These are phyloP conservation scores for Cirrhinus molitorella DNA, from an alignment of 2,797 vertebrate species.

Conservation along the genomic window DNA sequence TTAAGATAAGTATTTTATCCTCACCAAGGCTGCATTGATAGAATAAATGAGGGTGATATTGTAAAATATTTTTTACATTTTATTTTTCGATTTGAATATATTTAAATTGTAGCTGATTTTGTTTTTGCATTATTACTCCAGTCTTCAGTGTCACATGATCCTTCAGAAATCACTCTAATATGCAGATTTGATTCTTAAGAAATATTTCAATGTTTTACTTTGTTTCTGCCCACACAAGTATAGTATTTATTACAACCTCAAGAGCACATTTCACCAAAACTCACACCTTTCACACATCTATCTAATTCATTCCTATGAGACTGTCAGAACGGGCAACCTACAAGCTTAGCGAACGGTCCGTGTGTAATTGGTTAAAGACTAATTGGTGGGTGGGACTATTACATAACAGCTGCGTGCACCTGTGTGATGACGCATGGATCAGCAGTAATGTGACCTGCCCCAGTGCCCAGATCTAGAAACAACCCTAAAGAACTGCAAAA, in stretches of 20 bases:
- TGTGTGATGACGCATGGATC: background rate
- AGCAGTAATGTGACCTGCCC: slow-evolving; percentile 23
- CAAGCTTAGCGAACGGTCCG: background rate
- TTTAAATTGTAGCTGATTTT: background rate
- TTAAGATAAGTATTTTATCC: background rate
- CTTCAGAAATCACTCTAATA: background rate
- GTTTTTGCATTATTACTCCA: background rate
- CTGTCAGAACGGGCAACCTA: background rate
- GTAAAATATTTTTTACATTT: background rate
- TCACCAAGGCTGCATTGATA: background rate
- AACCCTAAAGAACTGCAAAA: background rate
- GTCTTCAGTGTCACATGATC: background rate
- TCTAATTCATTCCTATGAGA: background rate
- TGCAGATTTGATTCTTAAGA: background rate
- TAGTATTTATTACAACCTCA: background rate
- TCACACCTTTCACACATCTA: background rate
- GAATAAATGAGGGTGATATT: background rate
- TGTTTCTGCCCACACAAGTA: background rate
- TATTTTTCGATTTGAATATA: background rate
- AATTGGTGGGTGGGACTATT: slow-evolving; percentile 15
- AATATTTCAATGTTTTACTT: background rate
- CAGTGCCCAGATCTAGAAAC: slow-evolving; percentile 14
- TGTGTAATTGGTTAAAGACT: background rate
- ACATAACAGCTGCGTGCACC: slow-evolving; percentile 26
- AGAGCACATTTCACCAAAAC: slow-evolving; percentile 7